Conservation (phyloP, 1,140 invertebrate species). For the Caenorhabditis latens region DNA sequence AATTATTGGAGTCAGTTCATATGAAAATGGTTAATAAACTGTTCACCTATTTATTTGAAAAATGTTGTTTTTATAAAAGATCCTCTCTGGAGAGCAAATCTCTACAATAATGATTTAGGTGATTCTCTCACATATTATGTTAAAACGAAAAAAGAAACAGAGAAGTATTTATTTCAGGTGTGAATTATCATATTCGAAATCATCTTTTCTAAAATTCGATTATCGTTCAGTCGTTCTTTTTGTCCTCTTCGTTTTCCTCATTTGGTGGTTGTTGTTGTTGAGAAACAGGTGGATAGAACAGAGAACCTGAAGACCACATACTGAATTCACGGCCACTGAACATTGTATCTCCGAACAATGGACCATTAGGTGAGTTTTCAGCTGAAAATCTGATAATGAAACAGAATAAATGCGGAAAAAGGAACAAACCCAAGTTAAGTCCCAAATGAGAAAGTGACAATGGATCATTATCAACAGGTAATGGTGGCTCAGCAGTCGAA, state of each 20-base stretch:
- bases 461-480: not conserved
- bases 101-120: too few species aligned
- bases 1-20: too few species aligned
- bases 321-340: constrained; percentile 48
- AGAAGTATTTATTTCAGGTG: too few species aligned
- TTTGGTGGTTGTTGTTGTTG: not conserved
- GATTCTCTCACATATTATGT: too few species aligned
- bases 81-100: too few species aligned
- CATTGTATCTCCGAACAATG: not conserved
- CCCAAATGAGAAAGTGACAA: constrained; percentile 43
- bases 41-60: too few species aligned
- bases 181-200: too few species aligned
- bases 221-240: not conserved
- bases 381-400: not conserved
- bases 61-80: too few species aligned
- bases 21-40: too few species aligned
- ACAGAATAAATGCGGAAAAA: not conserved
- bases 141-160: too few species aligned
- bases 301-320: constrained; percentile 44
- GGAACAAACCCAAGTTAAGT: constrained; percentile 2
- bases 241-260: not conserved
- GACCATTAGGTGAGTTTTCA: not conserved
- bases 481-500: not conserved
- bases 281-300: constrained; percentile 1
- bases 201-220: not conserved